Percentiles rank a stretch among this genome's conserved stretches.
phyloP scores from a whole-genome alignment of 2,797 vertebrate genomes.

The Macroramphosus scolopax region DNA sequence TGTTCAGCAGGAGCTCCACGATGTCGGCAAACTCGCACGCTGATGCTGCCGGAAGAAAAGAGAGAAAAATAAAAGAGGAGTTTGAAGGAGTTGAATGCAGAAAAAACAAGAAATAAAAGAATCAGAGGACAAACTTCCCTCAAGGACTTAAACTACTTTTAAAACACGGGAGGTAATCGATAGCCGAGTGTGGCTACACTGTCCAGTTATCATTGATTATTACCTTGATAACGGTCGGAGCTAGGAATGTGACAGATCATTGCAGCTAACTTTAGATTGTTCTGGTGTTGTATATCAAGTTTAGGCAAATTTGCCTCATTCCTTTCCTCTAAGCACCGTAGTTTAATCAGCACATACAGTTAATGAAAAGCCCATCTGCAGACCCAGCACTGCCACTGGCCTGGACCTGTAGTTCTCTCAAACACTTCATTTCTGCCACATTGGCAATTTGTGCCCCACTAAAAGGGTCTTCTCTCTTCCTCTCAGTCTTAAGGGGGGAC shows the following conservation, averaged over 20 bases:
- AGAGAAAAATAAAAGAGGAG: background rate
- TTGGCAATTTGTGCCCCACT: slow-evolving; percentile 71
- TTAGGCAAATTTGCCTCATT: slow-evolving; percentile 16
- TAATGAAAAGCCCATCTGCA: slow-evolving; percentile 72
- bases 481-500: slow-evolving; percentile 8
- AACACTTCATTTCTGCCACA: slow-evolving; percentile 71
- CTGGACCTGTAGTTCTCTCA: slow-evolving; percentile 56
- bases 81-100: background rate
- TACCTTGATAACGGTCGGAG: no score
- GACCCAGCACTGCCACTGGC: slow-evolving; percentile 50
- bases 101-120: background rate
- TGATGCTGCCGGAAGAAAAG: slow-evolving; percentile 76
- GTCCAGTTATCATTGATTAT: no score
- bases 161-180: no score
- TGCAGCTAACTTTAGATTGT: slow-evolving; percentile 1
- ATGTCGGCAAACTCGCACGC: slow-evolving; percentile 94
- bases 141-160: background rate
- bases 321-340: slow-evolving; percentile 14
- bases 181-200: no score
- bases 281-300: background rate
- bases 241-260: background rate
- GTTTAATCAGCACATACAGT: slow-evolving; percentile 40
- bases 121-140: background rate
- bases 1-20: slow-evolving; percentile 89
- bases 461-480: slow-evolving; percentile 61